A percentile compares a stretch with the other conserved stretches of the same genome.
These are phyloP conservation scores for Parauchenoglanis punctatus DNA, from an alignment of 2,797 vertebrate genomes.

Conservation along the genomic window DNA sequence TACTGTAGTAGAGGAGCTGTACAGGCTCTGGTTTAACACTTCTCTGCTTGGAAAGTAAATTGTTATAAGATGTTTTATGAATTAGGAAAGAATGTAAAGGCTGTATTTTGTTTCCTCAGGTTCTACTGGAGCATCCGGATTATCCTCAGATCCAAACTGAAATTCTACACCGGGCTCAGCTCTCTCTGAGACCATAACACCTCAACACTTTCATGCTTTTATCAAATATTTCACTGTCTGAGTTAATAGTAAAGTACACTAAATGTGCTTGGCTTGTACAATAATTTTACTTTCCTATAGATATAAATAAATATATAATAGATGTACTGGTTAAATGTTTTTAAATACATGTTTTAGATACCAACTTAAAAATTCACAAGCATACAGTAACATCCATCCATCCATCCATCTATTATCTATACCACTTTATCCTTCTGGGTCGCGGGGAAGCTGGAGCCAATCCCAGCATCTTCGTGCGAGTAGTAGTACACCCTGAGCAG, in stretches of 20 bases:
- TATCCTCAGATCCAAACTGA: conserved; percentile 75
- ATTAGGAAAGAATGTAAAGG: not conserved
- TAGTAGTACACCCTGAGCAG: too few species aligned
- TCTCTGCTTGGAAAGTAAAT: not conserved
- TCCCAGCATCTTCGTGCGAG: too few species aligned
- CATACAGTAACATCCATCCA: too few species aligned
- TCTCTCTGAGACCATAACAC: conserved; percentile 65
- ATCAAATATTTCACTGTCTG: not conserved
- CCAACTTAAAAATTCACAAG: not conserved
- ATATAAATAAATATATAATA: not conserved
- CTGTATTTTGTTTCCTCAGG: conserved; percentile 56
- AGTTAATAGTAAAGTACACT: not conserved
- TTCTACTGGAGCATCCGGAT: conserved; percentile 70
- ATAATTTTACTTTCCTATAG: not conserved
- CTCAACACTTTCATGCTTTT: not conserved
- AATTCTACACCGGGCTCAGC: conserved; percentile 71
- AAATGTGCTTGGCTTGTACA: too few species aligned
- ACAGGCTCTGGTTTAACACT: not conserved
- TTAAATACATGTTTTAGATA: not conserved
- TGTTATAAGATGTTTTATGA: not conserved
- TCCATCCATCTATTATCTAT: too few species aligned
- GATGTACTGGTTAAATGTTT: not conserved
- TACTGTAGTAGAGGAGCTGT: not conserved
- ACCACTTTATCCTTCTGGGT: too few species aligned
- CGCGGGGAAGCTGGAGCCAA: too few species aligned